Conservation (phyloP, 2,113 vertebrate species). For the Vulpes vulpes region DNA sequence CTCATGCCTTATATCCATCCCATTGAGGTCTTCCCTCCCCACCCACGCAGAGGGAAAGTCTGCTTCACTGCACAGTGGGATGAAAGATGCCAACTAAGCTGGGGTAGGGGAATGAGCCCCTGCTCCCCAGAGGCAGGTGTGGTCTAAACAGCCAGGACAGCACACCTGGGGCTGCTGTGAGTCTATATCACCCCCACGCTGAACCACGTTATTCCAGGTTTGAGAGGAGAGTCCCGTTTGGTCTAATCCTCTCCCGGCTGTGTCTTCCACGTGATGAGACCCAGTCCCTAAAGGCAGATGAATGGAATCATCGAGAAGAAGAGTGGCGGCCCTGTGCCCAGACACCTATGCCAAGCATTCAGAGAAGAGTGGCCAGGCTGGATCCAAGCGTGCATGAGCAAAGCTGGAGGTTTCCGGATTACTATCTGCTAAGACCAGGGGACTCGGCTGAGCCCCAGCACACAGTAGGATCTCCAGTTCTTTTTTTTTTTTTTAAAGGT, state of each 20-base stretch:
- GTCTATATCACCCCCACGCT: fast-evolving
- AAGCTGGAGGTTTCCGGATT: background rate
- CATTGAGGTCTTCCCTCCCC: fast-evolving
- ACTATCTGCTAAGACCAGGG: background rate
- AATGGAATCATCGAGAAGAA: background rate
- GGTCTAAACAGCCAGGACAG: background rate
- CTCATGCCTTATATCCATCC: fast-evolving
- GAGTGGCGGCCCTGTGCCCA: background rate
- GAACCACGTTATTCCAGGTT: background rate
- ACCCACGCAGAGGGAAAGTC: background rate
- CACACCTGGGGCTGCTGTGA: background rate
- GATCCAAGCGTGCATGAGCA: fast-evolving
- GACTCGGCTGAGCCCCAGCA: background rate
- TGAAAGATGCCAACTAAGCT: background rate
- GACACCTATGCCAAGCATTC: background rate
- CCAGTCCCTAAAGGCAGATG: background rate
- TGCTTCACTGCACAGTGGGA: background rate
- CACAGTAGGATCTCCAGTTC: fast-evolving
- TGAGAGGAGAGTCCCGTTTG: background rate
- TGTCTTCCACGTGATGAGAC: background rate
- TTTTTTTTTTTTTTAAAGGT: no score
- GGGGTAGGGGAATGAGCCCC: background rate
- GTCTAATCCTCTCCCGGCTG: background rate
- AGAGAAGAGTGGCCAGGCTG: background rate
- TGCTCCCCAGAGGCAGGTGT: fast-evolving